Conservation (phyloP, 2,113 vertebrate genomes). For the Phrynocephalus versicolor region DNA sequence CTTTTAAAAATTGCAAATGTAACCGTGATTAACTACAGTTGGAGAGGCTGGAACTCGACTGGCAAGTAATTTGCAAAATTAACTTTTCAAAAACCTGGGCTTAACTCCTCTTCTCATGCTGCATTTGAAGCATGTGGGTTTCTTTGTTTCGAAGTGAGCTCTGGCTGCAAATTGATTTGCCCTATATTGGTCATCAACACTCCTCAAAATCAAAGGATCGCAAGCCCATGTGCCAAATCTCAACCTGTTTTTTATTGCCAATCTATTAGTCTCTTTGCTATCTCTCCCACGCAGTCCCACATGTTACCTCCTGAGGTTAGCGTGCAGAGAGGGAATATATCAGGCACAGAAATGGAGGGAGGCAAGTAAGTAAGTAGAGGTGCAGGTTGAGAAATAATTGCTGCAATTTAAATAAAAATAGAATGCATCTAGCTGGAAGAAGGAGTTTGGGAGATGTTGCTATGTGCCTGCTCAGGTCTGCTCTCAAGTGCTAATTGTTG, state of each 20-base stretch:
- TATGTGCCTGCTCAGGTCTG: too few species aligned
- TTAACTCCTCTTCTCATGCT: not conserved
- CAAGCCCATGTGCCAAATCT: not conserved
- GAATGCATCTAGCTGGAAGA: too few species aligned
- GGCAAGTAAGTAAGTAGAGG: not conserved
- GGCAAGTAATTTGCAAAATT: not conserved
- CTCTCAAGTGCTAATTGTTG: too few species aligned
- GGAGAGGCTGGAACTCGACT: not conserved
- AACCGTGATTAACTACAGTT: too few species aligned
- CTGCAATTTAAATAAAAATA: too few species aligned
- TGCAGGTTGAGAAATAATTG: too few species aligned
- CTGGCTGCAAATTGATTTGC: not conserved
- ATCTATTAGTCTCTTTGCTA: too few species aligned
- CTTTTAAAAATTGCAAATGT: not conserved
- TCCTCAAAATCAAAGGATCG: not conserved
- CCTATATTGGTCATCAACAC: not conserved
- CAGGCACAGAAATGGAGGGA: not conserved
- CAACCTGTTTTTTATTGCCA: too few species aligned
- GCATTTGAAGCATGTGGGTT: not conserved
- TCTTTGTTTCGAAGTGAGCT: not conserved
- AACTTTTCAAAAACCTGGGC: not conserved
- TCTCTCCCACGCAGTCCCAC: not conserved
- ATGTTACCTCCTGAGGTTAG: not conserved
- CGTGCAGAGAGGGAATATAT: not conserved
- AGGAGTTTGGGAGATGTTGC: too few species aligned